phyloP scores from a whole-genome alignment of 2,888 invertebrate species.

The Agrypnus murinus region DNA sequence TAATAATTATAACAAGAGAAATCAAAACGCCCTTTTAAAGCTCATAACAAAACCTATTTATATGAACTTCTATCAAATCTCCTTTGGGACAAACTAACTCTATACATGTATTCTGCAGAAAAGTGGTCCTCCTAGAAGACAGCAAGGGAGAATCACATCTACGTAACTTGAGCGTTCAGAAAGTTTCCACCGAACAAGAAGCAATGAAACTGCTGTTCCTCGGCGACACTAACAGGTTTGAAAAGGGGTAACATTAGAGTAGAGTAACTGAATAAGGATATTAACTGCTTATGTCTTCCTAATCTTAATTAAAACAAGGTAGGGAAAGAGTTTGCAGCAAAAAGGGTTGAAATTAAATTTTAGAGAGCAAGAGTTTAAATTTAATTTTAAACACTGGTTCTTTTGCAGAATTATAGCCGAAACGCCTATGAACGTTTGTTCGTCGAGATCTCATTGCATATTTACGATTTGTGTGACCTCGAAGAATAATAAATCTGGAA shows the following conservation, averaged over 20 bases:
- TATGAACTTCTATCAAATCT: background rate
- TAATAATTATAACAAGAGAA: background rate
- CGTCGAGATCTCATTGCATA: constrained; percentile 75
- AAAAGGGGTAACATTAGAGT: too few relatives aligned
- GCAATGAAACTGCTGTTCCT: constrained; percentile 72
- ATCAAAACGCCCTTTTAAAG: background rate
- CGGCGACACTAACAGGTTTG: constrained; percentile 73
- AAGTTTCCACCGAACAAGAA: constrained; percentile 71
- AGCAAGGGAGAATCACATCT: constrained; percentile 70
- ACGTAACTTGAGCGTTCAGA: constrained; percentile 71
- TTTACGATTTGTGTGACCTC: constrained; percentile 73
- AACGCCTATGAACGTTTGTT: constrained; percentile 74
- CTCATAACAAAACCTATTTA: background rate
- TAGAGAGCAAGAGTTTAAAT: too few relatives aligned
- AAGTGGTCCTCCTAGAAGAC: constrained; percentile 71
- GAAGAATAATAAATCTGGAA: constrained; percentile 64
- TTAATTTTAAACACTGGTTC: background rate
- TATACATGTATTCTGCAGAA: constrained; percentile 67
- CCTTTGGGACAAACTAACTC: background rate
- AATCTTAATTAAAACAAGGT: constrained; percentile 24
- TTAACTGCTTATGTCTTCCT: constrained; percentile 5
- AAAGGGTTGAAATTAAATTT: too few relatives aligned
- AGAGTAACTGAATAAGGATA: too few relatives aligned
- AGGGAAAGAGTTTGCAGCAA: background rate
- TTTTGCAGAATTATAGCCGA: constrained; percentile 71